Percentiles rank a stretch among this genome's conserved stretches.
Conservation (phyloP, 2,797 vertebrate species). For the Lepus townsendii region DNA sequence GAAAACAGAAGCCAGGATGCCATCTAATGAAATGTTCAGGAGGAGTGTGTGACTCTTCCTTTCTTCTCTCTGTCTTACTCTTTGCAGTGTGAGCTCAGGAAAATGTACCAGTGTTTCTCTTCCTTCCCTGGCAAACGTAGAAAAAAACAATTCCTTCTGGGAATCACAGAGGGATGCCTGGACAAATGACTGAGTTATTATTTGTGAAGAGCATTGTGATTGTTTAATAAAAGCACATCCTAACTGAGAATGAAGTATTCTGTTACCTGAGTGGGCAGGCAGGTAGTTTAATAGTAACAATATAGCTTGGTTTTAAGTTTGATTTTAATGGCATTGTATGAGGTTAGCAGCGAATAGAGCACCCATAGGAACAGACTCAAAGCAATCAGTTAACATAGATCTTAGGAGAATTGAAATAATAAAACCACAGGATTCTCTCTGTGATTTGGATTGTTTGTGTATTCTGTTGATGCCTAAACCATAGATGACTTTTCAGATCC, state of each 20-base stretch:
- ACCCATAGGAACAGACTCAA: conserved; percentile 59
- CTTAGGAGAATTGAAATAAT: conserved; percentile 62
- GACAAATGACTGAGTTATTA: conserved; percentile 72
- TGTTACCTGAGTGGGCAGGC: conserved; percentile 21
- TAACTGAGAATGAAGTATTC: conserved; percentile 46
- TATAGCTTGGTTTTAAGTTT: conserved; percentile 49
- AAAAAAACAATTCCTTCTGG: conserved; percentile 37
- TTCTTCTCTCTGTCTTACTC: not conserved
- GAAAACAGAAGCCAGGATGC: not conserved
- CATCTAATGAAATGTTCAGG: not conserved
- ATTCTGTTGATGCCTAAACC: not conserved
- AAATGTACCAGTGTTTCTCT: conserved; percentile 15
- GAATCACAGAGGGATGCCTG: conserved; percentile 47
- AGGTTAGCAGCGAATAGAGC: conserved; percentile 62
- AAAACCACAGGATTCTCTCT: not conserved
- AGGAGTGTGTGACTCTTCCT: not conserved
- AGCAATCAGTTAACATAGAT: conserved; percentile 60
- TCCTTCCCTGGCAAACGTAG: not conserved
- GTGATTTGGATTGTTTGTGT: conserved; percentile 40
- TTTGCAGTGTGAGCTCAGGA: conserved; percentile 33
- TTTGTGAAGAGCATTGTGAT: conserved; percentile 62
- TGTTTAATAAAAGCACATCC: conserved; percentile 52
- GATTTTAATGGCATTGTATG: conserved; percentile 60
- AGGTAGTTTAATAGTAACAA: conserved; percentile 49
- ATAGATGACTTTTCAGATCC: conserved; percentile 44